Base-by-base conservation (phyloP, 2,113 vertebrate genomes). In the Aspidoscelis tigris region DNA sequence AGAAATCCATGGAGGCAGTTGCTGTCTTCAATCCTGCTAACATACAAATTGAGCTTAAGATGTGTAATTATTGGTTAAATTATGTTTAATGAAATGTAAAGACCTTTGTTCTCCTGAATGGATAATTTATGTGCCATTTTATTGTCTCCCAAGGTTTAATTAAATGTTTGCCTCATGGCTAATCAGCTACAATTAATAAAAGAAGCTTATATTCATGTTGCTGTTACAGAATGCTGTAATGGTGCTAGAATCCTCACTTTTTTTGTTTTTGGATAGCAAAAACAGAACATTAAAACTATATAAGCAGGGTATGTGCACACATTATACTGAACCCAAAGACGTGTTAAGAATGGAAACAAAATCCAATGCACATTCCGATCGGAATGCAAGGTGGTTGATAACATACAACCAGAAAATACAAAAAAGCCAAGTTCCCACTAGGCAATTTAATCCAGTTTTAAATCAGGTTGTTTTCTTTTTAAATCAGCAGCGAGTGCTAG, bases 101-200 rank as follows among this genome's bases (percentile, higher is more conserved):
- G 94, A 95, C 93, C 94, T 96, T 65, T 89, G 94, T 95, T 86
- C 94, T 94, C 93, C 93, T 93, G 92, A 93, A 95, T 95, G 90
- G 96, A 96, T 96, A 95, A 96, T 96, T 96, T 91, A 96, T 95
- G 89, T 93, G 92, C 89, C 93, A 88, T 90, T 86, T 96, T 95
- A 95, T 95, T 95, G 90, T 95, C 93, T 96, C 93, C 89, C 92
- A 91, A 95, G 87, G 91, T 96, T 96, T 96, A 96, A 96, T 96
- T 96, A 96, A 96, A 93, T 95, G 94, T 94, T 95, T 96, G 95
- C 95, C 95, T 96, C 93, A 93, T 96, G 96, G 95, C 95, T 95
- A 95, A 95, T 95, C 94, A 90, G 93, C 87, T 94, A 83, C 92
- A 94, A 95, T 96, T 96, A 95, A 95, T 95, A 94, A 95, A 90